phyloP scores from a whole-genome alignment of 2,888 invertebrate genomes.

The Tortrix viridana region DNA sequence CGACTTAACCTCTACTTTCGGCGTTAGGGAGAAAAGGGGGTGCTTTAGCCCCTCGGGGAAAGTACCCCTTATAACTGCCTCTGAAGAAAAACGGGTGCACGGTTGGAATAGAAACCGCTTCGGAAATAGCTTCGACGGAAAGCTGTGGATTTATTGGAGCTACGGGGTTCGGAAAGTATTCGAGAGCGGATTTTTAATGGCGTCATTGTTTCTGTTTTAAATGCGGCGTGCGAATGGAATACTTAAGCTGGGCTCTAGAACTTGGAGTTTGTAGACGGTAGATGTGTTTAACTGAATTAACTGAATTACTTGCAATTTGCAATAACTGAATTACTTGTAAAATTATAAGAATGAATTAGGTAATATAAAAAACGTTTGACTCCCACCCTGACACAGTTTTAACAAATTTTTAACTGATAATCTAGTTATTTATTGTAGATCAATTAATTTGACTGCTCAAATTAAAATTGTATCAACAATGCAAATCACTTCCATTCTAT shows the following conservation, averaged over 20 bases:
- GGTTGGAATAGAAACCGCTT: constrained; percentile 83
- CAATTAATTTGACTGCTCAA: no score
- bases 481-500: no score
- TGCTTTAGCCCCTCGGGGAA: constrained; percentile 42
- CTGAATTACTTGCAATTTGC: background rate
- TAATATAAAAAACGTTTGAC: no score
- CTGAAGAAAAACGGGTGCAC: constrained; percentile 84
- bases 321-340: no score
- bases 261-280: constrained; percentile 43
- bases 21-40: constrained; percentile 56
- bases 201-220: constrained; percentile 83
- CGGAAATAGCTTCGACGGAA: constrained; percentile 83
- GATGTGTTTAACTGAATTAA: constrained; percentile 9
- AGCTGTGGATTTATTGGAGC: constrained; percentile 81
- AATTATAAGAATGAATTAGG: no score
- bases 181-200: constrained; percentile 83
- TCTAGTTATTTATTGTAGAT: no score
- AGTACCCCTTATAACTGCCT: constrained; percentile 75
- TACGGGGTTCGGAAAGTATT: constrained; percentile 82
- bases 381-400: no score
- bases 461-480: no score
- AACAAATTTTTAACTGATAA: no score
- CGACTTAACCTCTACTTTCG: constrained; percentile 82
- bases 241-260: constrained; percentile 62
- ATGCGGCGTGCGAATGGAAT: constrained; percentile 80